Evolutionary conservation across 2,888 invertebrate genomes (phyloP).

Genomic region (Sphaeridia pumilis): DNA sequence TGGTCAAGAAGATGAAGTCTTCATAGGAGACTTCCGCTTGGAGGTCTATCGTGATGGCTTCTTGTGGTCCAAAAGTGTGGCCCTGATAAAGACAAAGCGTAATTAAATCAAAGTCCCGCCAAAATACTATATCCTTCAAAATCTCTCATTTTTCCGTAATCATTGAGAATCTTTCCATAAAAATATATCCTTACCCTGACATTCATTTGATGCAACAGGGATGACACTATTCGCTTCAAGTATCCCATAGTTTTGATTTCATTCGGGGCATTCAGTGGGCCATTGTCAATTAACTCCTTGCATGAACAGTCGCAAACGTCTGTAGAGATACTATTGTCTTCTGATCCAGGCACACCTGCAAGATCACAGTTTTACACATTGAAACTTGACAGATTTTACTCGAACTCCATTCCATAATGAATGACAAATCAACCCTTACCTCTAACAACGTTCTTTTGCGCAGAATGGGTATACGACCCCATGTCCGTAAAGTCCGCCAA

Average conservation of each 20-base stretch:
- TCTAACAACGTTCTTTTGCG: conserved; percentile 20
- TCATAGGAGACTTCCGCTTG: conserved; percentile 33
- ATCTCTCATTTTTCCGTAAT: neutral
- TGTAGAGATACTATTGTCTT: too few relatives aligned
- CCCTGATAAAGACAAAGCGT: too few relatives aligned
- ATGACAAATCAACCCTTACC: too few relatives aligned
- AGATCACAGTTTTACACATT: too few relatives aligned
- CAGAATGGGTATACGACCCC: conserved; percentile 31
- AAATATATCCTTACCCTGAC: conserved; percentile 32
- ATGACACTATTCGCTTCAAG: conserved; percentile 28
- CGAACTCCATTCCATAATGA: too few relatives aligned
- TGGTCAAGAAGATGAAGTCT: conserved; percentile 25
- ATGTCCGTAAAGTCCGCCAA: conserved; percentile 31
- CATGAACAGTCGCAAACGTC: too few relatives aligned
- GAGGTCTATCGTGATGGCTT: conserved; percentile 34
- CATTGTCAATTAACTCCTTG: too few relatives aligned
- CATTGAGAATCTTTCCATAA: too few relatives aligned
- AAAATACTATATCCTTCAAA: neutral
- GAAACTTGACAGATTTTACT: too few relatives aligned
- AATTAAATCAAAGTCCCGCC: neutral
- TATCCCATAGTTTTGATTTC: conserved; percentile 17
- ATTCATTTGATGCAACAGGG: conserved; percentile 31
- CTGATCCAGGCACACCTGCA: too few relatives aligned
- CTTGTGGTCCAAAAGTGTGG: conserved; percentile 33
- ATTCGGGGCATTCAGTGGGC: too few relatives aligned